Base-by-base conservation (phyloP, 2,888 invertebrate species). In the Paralinhomoeus sp. region DNA sequence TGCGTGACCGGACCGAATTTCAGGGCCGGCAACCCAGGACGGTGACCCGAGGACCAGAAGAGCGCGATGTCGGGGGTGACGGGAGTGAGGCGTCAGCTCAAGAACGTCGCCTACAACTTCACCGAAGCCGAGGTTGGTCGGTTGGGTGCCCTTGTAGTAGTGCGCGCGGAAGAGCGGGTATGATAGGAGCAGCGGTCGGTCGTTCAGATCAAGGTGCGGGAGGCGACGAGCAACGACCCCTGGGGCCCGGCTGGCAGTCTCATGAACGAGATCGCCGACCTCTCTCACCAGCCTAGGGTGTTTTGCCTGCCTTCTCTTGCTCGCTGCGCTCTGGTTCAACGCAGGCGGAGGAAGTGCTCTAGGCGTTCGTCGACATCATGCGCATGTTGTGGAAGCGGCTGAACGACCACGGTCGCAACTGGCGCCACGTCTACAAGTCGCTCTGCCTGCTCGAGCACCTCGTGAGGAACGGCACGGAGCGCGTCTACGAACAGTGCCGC, bases 21-120 rank as follows among this genome's bases (percentile, higher is more conserved):
- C n/a, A n/a, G n/a, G n/a, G n/a, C n/a, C n/a, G n/a, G n/a, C n/a
- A n/a, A n/a, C n/a, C n/a, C n/a, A n/a, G n/a, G n/a, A n/a, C n/a
- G n/a, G n/a, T n/a, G n/a, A n/a, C n/a, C n/a, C n/a, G n/a, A n/a
- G n/a, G n/a, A n/a, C n/a, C n/a, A n/a, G n/a, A n/a, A n/a, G n/a
- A n/a, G n/a, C n/a, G n/a, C n/a, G n/a, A 27, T 27, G 27, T 5
- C 27, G 5, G 27, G 27, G 12, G 60, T 60, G 41, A 54, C 58
- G 20, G 58, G 68, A n/a, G 64, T 97, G 64, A 76, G 93, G 64
- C 78, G 97, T 65, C 89, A 91, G 69, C 77, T 97, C 57, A 89
- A 93, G 69, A 99, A 99, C 72, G 79, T 97, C 62, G 93, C 97
- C 64, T 91, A 91, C 73, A 99, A 99, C 68, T 99, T 93, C 69